phyloP scores from a whole-genome alignment of 37 sponge, comb jelly and placozoan genomes.

The Chondrosia reniformis region DNA sequence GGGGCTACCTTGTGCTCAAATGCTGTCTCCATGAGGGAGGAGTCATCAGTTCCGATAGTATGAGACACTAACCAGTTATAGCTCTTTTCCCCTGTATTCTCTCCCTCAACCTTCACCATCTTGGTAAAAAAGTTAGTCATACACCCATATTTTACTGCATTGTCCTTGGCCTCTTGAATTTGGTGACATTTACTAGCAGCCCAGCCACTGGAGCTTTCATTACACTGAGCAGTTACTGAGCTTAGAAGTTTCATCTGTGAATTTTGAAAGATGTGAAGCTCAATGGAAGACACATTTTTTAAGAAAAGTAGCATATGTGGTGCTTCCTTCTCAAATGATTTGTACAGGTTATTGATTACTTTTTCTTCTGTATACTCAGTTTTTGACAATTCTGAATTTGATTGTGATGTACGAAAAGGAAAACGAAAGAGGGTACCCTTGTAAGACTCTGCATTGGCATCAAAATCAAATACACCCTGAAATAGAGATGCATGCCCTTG shows the following conservation, averaged over 20 bases:
- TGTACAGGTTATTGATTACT: not conserved
- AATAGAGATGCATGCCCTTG: not conserved
- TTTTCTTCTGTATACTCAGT: conserved; percentile 1
- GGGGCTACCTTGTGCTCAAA: conserved; percentile 4
- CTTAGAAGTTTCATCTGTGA: not conserved
- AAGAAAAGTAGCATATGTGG: conserved; percentile 20
- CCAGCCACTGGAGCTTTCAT: not conserved
- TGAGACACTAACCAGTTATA: conserved; percentile 21
- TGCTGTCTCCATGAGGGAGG: not conserved
- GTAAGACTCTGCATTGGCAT: not conserved
- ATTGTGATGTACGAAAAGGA: conserved; percentile 1
- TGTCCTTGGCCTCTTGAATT: not conserved
- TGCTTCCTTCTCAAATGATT: conserved; percentile 26
- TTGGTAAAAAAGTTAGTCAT: not conserved
- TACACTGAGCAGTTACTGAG: not conserved
- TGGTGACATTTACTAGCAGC: not conserved
- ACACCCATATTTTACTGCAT: not conserved
- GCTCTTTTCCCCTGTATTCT: not conserved
- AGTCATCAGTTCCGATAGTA: not conserved
- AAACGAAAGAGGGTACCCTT: conserved; percentile 21
- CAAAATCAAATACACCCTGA: not conserved
- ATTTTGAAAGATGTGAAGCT: not conserved
- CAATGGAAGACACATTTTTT: conserved; percentile 3
- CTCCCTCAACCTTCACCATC: not conserved
- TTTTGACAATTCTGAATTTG: not conserved